These are phyloP conservation scores for Scolopax bukidnonensis DNA, from an alignment of 2,797 vertebrate genomes.

Conservation along the genomic window DNA sequence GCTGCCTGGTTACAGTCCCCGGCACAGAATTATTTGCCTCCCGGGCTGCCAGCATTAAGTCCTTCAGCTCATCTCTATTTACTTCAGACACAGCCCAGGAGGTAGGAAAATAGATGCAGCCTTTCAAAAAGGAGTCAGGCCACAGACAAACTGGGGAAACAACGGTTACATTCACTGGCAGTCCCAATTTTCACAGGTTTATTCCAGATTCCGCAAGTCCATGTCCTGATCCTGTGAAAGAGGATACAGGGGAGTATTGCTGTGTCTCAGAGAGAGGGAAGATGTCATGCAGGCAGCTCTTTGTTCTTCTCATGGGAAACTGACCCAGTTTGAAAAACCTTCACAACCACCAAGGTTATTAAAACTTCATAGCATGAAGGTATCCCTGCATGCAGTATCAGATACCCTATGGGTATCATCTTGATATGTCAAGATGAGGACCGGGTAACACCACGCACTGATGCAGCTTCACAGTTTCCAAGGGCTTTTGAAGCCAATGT, in stretches of 20 bases:
- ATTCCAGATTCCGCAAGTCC: neutral
- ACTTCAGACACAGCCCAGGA: neutral
- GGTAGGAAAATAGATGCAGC: neutral
- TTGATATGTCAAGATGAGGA: neutral
- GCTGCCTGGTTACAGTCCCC: slow-evolving; percentile 31
- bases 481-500: neutral
- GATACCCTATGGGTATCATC: neutral
- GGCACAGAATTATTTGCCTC: slow-evolving; percentile 46
- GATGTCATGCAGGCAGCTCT: neutral
- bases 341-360: neutral
- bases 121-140: neutral
- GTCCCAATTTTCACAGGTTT: neutral
- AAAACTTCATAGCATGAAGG: neutral
- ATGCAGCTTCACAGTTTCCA: neutral
- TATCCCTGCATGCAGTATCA: neutral
- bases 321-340: neutral
- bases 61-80: slow-evolving; percentile 32
- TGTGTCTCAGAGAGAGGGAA: neutral
- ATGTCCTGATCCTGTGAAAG: neutral
- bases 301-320: neutral
- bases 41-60: slow-evolving; percentile 14
- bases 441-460: neutral
- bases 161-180: neutral
- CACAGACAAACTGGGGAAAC: neutral
- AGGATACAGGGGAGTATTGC: neutral